These are phyloP conservation scores for Urosaurus nigricauda DNA, from an alignment of 2,797 vertebrate species.

Conservation along the genomic window DNA sequence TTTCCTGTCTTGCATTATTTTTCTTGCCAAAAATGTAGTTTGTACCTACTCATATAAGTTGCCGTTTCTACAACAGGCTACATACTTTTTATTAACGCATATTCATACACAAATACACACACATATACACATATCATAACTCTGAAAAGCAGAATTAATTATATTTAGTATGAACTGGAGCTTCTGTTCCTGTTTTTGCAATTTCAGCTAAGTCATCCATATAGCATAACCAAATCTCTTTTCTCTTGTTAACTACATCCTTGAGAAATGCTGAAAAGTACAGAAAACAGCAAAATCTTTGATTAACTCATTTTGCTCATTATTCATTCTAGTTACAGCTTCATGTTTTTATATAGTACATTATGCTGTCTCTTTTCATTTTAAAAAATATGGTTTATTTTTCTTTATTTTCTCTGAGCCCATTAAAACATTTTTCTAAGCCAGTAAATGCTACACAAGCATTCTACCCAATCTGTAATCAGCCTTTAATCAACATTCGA, in stretches of 20 bases:
- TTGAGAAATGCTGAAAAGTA: neutral
- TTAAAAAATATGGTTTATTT: neutral
- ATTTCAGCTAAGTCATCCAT: neutral
- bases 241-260: slow-evolving; percentile 1
- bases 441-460: neutral
- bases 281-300: neutral
- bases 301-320: neutral
- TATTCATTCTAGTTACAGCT: neutral
- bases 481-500: too few relatives aligned
- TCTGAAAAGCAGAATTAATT: neutral
- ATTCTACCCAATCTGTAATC: neutral
- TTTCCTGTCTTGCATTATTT: neutral
- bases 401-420: neutral
- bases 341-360: neutral
- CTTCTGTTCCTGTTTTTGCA: neutral
- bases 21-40: neutral
- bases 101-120: too few relatives aligned
- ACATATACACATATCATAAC: too few relatives aligned
- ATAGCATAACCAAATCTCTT: slow-evolving; percentile 1
- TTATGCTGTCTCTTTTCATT: neutral
- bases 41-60: neutral
- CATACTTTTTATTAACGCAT: too few relatives aligned
- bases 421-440: neutral
- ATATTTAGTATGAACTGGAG: neutral
- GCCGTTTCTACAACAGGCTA: neutral